These are phyloP conservation scores for Spisula subtruncata DNA, from an alignment of 2,888 invertebrate genomes.

Conservation along the genomic window DNA sequence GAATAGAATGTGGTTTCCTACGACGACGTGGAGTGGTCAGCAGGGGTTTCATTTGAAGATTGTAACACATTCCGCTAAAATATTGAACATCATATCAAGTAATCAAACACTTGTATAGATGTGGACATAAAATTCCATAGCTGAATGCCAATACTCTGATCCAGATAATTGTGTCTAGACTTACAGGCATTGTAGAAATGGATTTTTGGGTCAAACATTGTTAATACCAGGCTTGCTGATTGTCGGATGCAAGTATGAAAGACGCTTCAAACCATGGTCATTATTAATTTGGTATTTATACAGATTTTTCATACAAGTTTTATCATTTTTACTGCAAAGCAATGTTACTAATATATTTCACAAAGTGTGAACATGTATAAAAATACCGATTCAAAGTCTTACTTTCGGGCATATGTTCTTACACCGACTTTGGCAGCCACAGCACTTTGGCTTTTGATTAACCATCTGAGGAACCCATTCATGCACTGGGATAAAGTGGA, in stretches of 20 bases:
- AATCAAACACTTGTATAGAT: neutral
- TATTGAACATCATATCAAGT: neutral
- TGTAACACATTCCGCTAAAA: slow-evolving; percentile 93
- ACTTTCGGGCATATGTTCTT: no score
- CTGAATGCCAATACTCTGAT: neutral
- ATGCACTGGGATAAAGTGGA: no score
- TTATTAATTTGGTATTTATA: no score
- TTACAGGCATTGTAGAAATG: neutral
- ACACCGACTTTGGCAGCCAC: no score
- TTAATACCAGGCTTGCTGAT: neutral
- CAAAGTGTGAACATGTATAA: no score
- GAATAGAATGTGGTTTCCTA: slow-evolving; percentile 93
- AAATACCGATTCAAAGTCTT: no score
- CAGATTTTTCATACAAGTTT: no score
- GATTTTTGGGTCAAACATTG: neutral
- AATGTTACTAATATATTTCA: no score
- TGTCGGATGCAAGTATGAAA: neutral
- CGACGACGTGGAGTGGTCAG: slow-evolving; percentile 87
- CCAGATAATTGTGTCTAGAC: neutral
- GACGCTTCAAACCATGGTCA: no score
- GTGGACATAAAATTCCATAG: neutral
- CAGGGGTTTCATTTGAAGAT: slow-evolving; percentile 91
- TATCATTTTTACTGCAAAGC: no score
- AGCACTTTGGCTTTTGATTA: no score
- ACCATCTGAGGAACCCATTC: no score